phyloP scores from a whole-genome alignment of 2,113 vertebrate species.

The Toxotes chatareus region DNA sequence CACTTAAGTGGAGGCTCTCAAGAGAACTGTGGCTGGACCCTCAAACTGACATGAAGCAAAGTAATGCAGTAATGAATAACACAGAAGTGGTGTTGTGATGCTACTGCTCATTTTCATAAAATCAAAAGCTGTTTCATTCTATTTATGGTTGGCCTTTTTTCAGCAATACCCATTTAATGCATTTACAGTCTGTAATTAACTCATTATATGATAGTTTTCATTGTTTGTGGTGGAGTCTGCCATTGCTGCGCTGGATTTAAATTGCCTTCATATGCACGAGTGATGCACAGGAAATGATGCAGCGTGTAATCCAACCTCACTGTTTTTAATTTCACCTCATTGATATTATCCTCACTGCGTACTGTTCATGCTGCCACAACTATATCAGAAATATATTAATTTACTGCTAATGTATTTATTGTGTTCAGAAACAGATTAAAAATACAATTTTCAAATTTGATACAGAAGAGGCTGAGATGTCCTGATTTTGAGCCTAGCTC shows the following conservation, averaged over 20 bases:
- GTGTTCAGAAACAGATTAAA: background rate
- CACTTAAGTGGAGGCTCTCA: background rate
- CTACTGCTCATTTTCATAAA: background rate
- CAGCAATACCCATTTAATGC: background rate
- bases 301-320: background rate
- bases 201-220: background rate
- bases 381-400: background rate
- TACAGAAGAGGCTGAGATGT: no score
- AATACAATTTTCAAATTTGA: no score
- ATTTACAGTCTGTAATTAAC: conserved; percentile 10
- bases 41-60: conserved; percentile 11
- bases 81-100: background rate
- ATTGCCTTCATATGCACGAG: background rate
- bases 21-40: background rate
- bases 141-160: background rate
- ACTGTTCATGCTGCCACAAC: background rate
- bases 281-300: background rate
- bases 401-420: no score
- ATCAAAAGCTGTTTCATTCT: background rate
- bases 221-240: background rate
- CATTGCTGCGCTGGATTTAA: background rate
- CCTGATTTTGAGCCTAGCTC: background rate
- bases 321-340: no score
- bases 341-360: no score
- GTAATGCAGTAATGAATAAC: background rate